A percentile compares a stretch with the other conserved stretches of the same genome.
Evolutionary conservation across 2,113 vertebrate species (phyloP).

Genomic region (Platanista minor): DNA sequence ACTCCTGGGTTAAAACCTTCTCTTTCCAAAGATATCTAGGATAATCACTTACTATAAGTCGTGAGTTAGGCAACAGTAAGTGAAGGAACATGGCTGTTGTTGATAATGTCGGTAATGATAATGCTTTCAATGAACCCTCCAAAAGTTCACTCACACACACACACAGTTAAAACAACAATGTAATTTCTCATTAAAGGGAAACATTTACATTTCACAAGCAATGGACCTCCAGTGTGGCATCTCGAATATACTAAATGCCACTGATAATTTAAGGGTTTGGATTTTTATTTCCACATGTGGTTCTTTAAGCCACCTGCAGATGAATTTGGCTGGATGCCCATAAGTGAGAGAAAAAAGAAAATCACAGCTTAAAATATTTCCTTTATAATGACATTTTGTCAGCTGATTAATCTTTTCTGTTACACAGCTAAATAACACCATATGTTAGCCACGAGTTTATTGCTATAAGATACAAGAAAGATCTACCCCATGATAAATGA

Average conservation of each 20-base stretch:
- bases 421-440: slow-evolving; percentile 66
- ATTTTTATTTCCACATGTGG: slow-evolving; percentile 38
- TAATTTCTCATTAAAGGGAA: slow-evolving; percentile 38
- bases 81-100: not conserved
- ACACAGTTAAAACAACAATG: not conserved
- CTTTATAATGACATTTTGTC: slow-evolving; percentile 69
- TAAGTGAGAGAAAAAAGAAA: slow-evolving; percentile 24
- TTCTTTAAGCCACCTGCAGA: slow-evolving; percentile 31
- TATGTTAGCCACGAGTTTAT: slow-evolving; percentile 64
- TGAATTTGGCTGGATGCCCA: slow-evolving; percentile 35
- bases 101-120: not conserved
- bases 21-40: not conserved
- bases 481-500: slow-evolving; percentile 37
- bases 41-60: not conserved
- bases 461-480: slow-evolving; percentile 35
- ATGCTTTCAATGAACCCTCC: not conserved
- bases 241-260: not conserved
- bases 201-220: slow-evolving; percentile 39
- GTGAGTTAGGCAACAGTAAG: not conserved
- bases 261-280: slow-evolving; percentile 54
- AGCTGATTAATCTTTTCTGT: slow-evolving; percentile 65
- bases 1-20: not conserved
- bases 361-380: slow-evolving; percentile 60
- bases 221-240: not conserved
- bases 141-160: not conserved